Conservation (phyloP, 2,888 invertebrate genomes). For the Trichacis sp. region DNA sequence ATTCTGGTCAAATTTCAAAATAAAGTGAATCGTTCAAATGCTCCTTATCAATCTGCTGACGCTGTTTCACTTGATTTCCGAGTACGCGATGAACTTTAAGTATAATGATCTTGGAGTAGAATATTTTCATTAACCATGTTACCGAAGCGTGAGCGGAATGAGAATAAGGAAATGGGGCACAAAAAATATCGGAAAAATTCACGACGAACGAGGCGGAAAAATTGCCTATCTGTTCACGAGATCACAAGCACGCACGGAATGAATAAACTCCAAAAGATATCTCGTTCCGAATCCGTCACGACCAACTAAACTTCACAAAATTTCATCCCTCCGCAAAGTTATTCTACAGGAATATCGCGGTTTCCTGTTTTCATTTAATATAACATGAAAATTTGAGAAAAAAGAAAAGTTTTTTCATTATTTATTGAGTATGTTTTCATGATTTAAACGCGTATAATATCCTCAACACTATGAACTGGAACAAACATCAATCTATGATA, state of each 20-base stretch:
- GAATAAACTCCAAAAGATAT: slow-evolving; percentile 19
- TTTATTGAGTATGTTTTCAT: no score
- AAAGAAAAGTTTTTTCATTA: no score
- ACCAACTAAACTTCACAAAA: slow-evolving; percentile 3
- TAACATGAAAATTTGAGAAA: no score
- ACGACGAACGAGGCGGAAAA: slow-evolving; percentile 22
- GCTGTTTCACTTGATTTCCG: background rate
- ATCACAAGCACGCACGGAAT: slow-evolving; percentile 17
- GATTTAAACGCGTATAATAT: no score
- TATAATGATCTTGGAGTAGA: background rate
- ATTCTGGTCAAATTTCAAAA: no score
- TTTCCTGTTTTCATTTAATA: no score
- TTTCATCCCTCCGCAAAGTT: background rate
- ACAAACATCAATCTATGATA: no score
- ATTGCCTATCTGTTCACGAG: slow-evolving; percentile 14
- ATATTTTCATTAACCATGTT: slow-evolving; percentile 4
- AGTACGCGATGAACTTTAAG: background rate
- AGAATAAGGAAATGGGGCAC: slow-evolving; percentile 18
- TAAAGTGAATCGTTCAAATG: no score
- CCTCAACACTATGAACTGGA: no score
- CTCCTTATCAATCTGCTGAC: background rate
- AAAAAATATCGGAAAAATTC: slow-evolving; percentile 25
- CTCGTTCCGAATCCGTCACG: slow-evolving; percentile 4
- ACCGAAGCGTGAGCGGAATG: slow-evolving; percentile 10
- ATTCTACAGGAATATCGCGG: no score